Evolutionary conservation across 2,888 invertebrate species (phyloP), one percentile per base, ranked within the genome.

Genomic region (Drepanosiphum platanoidis): DNA sequence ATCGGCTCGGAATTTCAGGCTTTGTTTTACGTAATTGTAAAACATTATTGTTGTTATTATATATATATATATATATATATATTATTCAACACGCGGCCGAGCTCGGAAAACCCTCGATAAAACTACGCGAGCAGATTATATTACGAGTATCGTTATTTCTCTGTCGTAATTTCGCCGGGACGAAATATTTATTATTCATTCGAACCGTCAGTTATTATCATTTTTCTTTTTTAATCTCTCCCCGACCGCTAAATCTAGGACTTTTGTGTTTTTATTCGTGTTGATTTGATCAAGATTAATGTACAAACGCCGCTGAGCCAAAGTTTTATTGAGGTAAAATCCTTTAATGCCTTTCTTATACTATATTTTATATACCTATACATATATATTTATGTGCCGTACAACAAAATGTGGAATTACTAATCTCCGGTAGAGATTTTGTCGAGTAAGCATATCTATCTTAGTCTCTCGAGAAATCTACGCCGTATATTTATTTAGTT

Each of bases 21-120:
- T 46, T 68, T 79, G 79, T 79, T 68, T 79, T 77, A 77, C 61
- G 15, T 77, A 77, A 58, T 61, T 52, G 3, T 34, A 58, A 52
- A 61, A 61, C 66, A 66, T 32, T 58, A 66, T 32, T 66, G 32
- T 66, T 27, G 32, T 64, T 64, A 64, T 66, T 30, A 27, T 8
- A 61, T 61, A 27, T 8, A 64, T 61, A 52, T 52, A 52, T 52
- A 52, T 52, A 52, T 58, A n/a, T 15, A 15, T 66, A 13, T n/a
- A n/a, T n/a, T n/a, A n/a, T n/a, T n/a, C n/a, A n/a, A n/a, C n/a
- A 61, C 27, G 27, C 15, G 75, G 75, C n/a, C 7, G 22, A 22
- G 61, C 64, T 77, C 64, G 27, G 61, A 64, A 30, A 77, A 61
- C 39, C 18, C 64, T 13, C n/a, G 18, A 30, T 42, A 9, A 42